Percentiles rank a stretch among this genome's conserved stretches.
These are phyloP conservation scores for Benitochromis conjunctus DNA, from an alignment of 2,113 vertebrate species.

Conservation along the genomic window DNA sequence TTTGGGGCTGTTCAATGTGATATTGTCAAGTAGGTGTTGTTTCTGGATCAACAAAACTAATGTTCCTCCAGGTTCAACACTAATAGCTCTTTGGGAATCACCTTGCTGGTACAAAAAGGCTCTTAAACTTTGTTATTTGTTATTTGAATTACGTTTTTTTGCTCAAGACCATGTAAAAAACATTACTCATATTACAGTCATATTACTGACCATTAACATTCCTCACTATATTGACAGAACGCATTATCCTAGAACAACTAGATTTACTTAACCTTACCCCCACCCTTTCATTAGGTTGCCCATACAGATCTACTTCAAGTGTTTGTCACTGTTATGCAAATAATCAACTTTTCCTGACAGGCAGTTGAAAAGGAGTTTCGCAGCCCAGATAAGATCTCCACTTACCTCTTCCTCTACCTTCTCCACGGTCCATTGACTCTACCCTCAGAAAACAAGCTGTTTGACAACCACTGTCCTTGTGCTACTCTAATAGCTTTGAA, in stretches of 20 bases:
- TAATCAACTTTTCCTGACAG: not conserved
- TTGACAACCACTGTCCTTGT: conserved; percentile 32
- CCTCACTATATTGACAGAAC: no score
- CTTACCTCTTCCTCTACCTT: conserved; percentile 21
- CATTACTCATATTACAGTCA: not conserved
- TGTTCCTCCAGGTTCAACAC: not conserved
- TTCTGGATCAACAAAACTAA: not conserved
- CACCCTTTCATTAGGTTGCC: not conserved
- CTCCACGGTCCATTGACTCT: conserved; percentile 14
- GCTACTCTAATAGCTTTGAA: conserved; percentile 40
- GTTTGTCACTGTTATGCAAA: not conserved
- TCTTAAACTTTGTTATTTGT: not conserved
- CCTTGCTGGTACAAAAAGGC: not conserved
- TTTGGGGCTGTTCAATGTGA: not conserved
- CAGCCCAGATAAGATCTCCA: not conserved
- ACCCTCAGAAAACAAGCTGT: conserved; percentile 26
- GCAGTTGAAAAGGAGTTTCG: not conserved
- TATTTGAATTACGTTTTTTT: not conserved
- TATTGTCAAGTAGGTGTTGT: not conserved
- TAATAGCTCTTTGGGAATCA: not conserved
- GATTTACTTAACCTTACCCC: not conserved
- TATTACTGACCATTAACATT: not conserved
- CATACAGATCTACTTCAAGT: not conserved
- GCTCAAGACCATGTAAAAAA: accelerated
- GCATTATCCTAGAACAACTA: no score